Base-by-base conservation (phyloP, 2,888 invertebrate genomes). In the Pherbina coryleti region DNA sequence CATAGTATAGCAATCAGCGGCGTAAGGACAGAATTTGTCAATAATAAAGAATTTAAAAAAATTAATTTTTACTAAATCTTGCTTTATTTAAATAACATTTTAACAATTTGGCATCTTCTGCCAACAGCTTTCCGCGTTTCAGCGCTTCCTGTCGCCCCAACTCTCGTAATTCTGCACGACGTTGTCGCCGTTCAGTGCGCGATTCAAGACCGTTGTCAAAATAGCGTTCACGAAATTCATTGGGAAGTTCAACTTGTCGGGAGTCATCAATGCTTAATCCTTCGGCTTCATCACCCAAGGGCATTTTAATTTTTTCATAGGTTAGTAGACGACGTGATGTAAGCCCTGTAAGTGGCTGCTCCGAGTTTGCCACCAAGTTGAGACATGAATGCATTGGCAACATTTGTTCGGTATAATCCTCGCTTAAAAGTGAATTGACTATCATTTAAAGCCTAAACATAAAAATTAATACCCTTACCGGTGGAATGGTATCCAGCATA, bases 401-500 rank as follows among this genome's bases (percentile, higher is more conserved):
- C 78, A 94, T 92, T 0, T 92, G 90, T 71, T 93, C 93, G 0
- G 90, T 88, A 87, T 96, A 97, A 81, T 95, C 94, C 76, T 93
- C 93, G 82, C 95, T n/a, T 96, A 86, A 17, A 79, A 76, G 57
- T 17, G 5, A 34, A 22, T 31, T 4, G 44, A 34, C 19, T 37
- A 34, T n/a, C 9, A 19, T 51, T 28, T 19, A 9, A 9, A 51
- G 11, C 14, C 14, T 51, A 51, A 0, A 69, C 37, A 51, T 51
- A 31, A 55, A 51, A 17, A 70, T 53, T 9, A 14, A 19, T 14
- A 44, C 4, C 8, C 77, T 77, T 82, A 95, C 94, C 96, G 93
- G 81, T 95, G 94, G 53, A 98, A 92, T 34, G 99, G 99, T 84
- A 98, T 93, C 99, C 99, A 99, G 91, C 95, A 98, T 0, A 99